Percentiles rank a stretch among this genome's conserved stretches.
These are phyloP conservation scores for Conus canariensis DNA, from an alignment of 2,888 invertebrate species.

Conservation along the genomic window DNA sequence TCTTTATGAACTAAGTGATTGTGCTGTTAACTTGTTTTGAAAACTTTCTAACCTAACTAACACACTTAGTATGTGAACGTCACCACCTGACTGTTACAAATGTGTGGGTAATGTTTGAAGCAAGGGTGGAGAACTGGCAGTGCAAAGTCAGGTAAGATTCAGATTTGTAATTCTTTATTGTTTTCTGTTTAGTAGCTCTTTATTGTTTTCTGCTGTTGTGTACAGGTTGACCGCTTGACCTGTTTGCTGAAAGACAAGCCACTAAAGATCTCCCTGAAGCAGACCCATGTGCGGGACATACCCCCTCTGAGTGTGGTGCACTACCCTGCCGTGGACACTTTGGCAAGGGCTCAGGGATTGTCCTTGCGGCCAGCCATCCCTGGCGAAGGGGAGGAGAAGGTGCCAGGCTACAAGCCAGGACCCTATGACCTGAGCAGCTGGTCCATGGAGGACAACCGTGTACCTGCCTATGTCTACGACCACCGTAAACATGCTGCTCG, in stretches of 20 bases:
- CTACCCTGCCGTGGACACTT: constrained; percentile 73
- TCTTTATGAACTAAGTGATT: no score
- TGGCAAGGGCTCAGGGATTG: constrained; percentile 62
- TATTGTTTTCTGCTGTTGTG: not conserved
- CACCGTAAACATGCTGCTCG: constrained; percentile 58
- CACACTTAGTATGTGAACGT: no score
- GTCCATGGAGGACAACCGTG: constrained; percentile 67
- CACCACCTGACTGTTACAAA: no score
- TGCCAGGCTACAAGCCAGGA: constrained; percentile 66
- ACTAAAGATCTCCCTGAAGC: constrained; percentile 60
- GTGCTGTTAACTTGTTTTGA: no score
- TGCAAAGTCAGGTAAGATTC: no score
- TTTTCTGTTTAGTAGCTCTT: no score
- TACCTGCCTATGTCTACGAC: constrained; percentile 69
- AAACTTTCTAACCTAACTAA: no score
- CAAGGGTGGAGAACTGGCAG: no score
- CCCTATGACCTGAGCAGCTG: constrained; percentile 64
- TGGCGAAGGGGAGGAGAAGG: constrained; percentile 58
- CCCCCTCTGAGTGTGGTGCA: constrained; percentile 74
- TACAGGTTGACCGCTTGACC: constrained; percentile 60
- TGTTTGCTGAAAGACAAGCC: constrained; percentile 74
- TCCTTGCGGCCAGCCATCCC: constrained; percentile 63
- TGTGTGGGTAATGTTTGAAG: no score
- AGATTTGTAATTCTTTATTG: no score
- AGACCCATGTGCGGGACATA: constrained; percentile 64